Percentiles rank a stretch among this genome's conserved stretches.
Conservation (phyloP, 2,113 vertebrate species). For the Meriones unguiculatus region DNA sequence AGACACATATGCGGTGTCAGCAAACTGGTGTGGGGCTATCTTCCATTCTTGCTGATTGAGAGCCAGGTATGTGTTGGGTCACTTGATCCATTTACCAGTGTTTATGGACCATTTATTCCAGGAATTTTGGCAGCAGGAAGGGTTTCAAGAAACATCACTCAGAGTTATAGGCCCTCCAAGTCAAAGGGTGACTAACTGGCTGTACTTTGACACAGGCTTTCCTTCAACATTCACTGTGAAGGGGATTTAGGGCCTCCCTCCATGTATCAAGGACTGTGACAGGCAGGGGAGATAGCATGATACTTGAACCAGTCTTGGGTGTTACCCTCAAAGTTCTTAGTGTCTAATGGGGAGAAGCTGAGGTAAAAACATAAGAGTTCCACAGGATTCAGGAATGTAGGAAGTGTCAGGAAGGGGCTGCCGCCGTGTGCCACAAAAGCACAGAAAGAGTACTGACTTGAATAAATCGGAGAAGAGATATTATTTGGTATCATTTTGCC, state of each 20-base stretch:
- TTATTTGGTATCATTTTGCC: neutral
- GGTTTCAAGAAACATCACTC: conserved; percentile 44
- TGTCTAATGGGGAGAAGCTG: neutral
- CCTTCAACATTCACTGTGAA: neutral
- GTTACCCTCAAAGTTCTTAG: neutral
- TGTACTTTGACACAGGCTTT: neutral
- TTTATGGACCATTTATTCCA: conserved; percentile 32
- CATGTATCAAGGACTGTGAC: neutral
- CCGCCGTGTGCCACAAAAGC: neutral
- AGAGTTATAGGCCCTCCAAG: conserved; percentile 27
- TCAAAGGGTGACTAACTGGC: conserved; percentile 1
- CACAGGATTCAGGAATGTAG: neutral
- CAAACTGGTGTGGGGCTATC: neutral
- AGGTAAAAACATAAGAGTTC: neutral
- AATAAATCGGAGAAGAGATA: neutral
- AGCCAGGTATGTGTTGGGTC: neutral
- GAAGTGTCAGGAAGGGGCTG: neutral
- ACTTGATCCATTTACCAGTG: conserved; percentile 46
- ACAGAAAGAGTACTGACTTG: neutral
- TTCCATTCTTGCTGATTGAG: conserved; percentile 37
- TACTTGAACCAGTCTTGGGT: neutral
- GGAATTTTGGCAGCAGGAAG: conserved; percentile 37
- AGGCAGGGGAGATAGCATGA: neutral
- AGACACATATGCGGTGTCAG: neutral
- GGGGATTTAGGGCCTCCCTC: conserved; percentile 12